These are phyloP conservation scores for Coreius guichenoti DNA, from an alignment of 2,797 vertebrate species.

Conservation along the genomic window DNA sequence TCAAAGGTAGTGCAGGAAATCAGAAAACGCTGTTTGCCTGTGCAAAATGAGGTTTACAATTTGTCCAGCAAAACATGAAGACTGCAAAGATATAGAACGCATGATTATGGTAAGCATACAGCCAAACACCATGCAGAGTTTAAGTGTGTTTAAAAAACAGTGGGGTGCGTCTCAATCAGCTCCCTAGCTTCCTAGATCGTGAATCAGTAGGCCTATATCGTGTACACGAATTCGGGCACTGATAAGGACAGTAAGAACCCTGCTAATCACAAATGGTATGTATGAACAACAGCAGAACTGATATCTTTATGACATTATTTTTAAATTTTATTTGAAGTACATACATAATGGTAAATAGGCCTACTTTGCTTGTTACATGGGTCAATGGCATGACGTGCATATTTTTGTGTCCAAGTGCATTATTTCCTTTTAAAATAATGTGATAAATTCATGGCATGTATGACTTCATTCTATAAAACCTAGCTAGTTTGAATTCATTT, in stretches of 20 bases:
- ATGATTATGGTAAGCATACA: slow-evolving; percentile 76
- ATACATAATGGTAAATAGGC: background rate
- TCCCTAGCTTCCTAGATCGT: background rate
- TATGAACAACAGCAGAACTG: background rate
- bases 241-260: background rate
- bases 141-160: background rate
- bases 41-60: slow-evolving; percentile 74
- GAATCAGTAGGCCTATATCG: background rate
- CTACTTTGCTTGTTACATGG: background rate
- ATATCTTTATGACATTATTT: background rate
- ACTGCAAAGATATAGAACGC: slow-evolving; percentile 76
- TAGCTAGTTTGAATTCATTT: background rate
- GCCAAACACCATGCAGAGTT: background rate
- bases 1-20: background rate
- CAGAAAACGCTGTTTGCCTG: background rate
- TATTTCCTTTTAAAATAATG: background rate
- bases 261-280: background rate
- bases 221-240: background rate
- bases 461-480: background rate
- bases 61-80: slow-evolving; percentile 68
- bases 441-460: background rate
- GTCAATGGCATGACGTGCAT: background rate
- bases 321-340: background rate
- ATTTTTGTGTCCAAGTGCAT: background rate
- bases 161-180: background rate